A percentile compares a stretch with the other conserved stretches of the same genome.
Evolutionary conservation across 2,888 invertebrate genomes (phyloP).

Genomic region (Nebria salina): DNA sequence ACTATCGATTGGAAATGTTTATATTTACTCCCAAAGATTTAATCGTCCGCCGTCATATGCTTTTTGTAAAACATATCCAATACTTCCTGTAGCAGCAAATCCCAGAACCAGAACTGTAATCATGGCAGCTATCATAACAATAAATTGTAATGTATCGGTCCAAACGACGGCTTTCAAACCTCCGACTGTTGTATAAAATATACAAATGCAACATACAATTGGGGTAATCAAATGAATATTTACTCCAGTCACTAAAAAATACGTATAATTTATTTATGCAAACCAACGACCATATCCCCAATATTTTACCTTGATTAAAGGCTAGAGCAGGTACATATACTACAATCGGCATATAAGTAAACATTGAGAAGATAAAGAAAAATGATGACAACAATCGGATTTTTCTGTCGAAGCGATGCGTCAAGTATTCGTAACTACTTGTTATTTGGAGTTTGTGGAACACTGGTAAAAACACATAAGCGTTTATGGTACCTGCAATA

Average conservation of each 20-base stretch:
- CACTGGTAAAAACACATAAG: conserved; percentile 64
- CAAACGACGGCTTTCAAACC: conserved; percentile 74
- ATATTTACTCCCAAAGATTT: conserved; percentile 9
- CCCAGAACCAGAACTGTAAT: conserved; percentile 38
- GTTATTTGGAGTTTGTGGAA: conserved; percentile 73
- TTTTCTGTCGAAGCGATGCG: conserved; percentile 68
- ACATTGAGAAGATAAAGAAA: conserved; percentile 66
- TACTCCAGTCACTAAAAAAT: conserved; percentile 71
- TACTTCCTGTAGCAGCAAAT: not conserved
- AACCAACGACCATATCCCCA: not conserved
- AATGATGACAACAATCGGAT: conserved; percentile 68
- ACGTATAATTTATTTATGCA: not conserved
- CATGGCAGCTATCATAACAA: conserved; percentile 46
- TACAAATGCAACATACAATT: conserved; percentile 74
- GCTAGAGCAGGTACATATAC: conserved; percentile 73
- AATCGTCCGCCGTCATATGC: conserved; percentile 5
- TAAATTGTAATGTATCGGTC: conserved; percentile 66
- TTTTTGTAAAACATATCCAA: conserved; percentile 9
- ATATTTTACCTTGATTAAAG: conserved; percentile 63
- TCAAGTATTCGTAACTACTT: conserved; percentile 71
- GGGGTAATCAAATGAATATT: conserved; percentile 71
- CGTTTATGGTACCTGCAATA: not conserved
- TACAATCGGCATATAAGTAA: conserved; percentile 69
- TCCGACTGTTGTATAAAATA: conserved; percentile 77
- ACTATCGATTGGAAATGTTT: not conserved